Evolutionary conservation across 2,113 vertebrate genomes (phyloP).

Genomic region (Lepisosteus oculatus): DNA sequence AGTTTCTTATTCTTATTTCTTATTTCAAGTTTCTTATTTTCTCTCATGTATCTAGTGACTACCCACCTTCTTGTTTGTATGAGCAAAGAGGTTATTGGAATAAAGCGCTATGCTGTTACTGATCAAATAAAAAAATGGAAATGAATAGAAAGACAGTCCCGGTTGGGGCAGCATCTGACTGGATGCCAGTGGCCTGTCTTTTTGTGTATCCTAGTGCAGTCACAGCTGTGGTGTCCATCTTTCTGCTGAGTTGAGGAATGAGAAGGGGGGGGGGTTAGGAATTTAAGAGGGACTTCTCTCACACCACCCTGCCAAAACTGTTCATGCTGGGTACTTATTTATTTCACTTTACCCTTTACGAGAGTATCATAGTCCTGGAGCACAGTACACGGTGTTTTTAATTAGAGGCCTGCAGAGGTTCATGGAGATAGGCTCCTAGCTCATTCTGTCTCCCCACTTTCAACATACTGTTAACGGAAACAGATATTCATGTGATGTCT

Average conservation of each 20-base stretch:
- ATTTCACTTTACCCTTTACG: slow-evolving; percentile 33
- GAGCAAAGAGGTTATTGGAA: background rate
- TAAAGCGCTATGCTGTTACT: slow-evolving; percentile 29
- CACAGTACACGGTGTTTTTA: slow-evolving; percentile 56
- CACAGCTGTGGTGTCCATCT: background rate
- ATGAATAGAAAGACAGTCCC: background rate
- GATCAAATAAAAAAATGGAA: background rate
- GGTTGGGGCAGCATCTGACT: background rate
- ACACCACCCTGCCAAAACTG: slow-evolving; percentile 32
- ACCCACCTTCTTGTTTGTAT: too few species aligned
- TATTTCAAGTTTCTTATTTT: background rate
- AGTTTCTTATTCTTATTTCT: too few species aligned
- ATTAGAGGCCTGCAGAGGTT: slow-evolving; percentile 8
- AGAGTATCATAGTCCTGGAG: slow-evolving; percentile 32
- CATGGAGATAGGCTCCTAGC: background rate
- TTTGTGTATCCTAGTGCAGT: background rate
- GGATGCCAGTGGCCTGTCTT: background rate
- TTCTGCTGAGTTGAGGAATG: background rate
- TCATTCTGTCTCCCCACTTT: background rate
- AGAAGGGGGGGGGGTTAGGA: background rate
- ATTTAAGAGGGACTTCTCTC: slow-evolving; percentile 22
- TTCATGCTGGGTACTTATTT: slow-evolving; percentile 19
- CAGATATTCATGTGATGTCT: background rate
- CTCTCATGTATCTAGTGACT: too few species aligned
- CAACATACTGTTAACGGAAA: background rate